These are phyloP conservation scores for Drosophila lutescens DNA, from an alignment of 2,888 invertebrate genomes.

Conservation along the genomic window DNA sequence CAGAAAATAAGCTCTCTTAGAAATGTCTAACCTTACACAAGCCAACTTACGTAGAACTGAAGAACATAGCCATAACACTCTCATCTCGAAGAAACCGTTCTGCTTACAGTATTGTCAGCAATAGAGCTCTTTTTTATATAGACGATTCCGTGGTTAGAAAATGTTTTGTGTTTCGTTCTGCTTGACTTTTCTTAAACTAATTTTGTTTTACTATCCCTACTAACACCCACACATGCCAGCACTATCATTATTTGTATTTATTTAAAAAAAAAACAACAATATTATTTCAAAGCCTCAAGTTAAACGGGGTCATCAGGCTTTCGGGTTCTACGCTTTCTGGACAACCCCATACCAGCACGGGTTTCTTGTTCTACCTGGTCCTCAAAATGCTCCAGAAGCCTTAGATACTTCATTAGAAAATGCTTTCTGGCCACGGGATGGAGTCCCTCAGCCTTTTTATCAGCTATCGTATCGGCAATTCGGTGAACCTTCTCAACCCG, in stretches of 20 bases:
- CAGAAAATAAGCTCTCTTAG: background rate
- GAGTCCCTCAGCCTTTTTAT: background rate
- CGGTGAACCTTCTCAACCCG: background rate
- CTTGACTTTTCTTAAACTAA: conserved; percentile 6
- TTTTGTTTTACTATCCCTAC: background rate
- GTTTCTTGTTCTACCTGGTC: background rate
- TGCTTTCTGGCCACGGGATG: background rate
- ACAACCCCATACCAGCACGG: background rate
- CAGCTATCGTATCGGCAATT: background rate
- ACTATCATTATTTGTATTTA: background rate
- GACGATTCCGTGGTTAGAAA: background rate
- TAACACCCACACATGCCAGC: background rate
- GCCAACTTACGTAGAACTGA: conserved; percentile 8
- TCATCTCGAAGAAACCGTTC: conserved; percentile 1
- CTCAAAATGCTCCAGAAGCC: background rate
- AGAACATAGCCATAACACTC: background rate
- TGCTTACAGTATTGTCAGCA: background rate
- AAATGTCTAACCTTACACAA: no score
- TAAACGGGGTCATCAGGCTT: background rate
- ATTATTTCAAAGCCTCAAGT: background rate
- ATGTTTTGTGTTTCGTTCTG: conserved; percentile 9
- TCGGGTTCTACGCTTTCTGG: background rate
- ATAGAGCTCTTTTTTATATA: background rate
- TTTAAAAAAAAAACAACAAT: background rate
- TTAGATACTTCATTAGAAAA: background rate